Evolutionary conservation across 2,888 invertebrate genomes (phyloP), one percentile per base, ranked within the genome.

Genomic region (Caenorhabditis wallacei): DNA sequence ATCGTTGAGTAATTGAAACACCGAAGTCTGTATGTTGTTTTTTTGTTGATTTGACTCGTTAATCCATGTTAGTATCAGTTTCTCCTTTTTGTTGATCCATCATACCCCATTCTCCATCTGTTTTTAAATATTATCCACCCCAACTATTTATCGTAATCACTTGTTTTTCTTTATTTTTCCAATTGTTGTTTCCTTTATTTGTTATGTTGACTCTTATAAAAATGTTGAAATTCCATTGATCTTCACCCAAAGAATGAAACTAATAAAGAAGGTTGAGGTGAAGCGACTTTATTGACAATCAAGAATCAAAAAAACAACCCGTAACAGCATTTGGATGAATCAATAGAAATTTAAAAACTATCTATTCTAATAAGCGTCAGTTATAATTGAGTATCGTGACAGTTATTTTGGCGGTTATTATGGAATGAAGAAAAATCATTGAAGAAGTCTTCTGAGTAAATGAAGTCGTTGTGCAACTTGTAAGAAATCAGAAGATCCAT

Each of bases 41-140:
- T 37, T 13, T 81, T 81, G 75, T 81, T 81, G 81, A 81, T 81
- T 81, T 81, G 81, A 81, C 81, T 81, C 81, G 81, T 81, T 53
- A 37, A 30, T 57, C 64, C 40, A 40, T 79, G 46, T 40, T 68
- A 68, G 48, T 53, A 37, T 59, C 51, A 51, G 5, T 18, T 61
- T 74, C 53, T 51, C 43, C 66, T 16, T 26, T 24, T 76, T 57
- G 54, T 76, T 76, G 56, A 40, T 40, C 51, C 37, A 51, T 76
- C 48, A 40, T 61, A 76, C 24, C 66, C 8, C 30, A 30, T n/a
- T 35, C 4, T 10, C 48, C 51, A 63, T 61, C 43, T 43, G n/a
- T 51, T 74, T 22, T 26, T 69, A n/a, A 48, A 11, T 5, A 35
- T 48, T 43, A 57, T 64, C 64, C 48, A 51, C 35, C 35, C 18